Base-by-base conservation (phyloP, 2,888 invertebrate genomes). In the Aphrophora alni region DNA sequence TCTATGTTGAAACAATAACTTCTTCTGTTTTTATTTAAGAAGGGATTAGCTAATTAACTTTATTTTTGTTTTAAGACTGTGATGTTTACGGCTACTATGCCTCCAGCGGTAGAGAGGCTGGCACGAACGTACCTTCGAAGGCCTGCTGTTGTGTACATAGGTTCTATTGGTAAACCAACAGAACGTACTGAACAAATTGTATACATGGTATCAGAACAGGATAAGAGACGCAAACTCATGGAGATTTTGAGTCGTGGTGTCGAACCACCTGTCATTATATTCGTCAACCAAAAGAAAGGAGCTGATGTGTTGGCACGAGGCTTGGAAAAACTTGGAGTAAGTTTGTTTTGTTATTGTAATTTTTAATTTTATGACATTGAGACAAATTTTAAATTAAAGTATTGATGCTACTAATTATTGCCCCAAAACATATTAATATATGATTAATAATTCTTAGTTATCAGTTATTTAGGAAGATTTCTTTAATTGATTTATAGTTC, bases 31-130 rank as follows among this genome's bases (percentile, higher is more conserved):
- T 44, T 44, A 12, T 44, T 7, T 44, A 14, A 14, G 17, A 14
- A 44, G 51, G 28, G 14, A 25, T 44, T 17, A 44, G 14, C 14
- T 44, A 44, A 14, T 44, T 44, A 44, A 2, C 17, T 44, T 2
- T 44, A 14, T 59, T 59, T 5, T 21, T 59, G 59, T 59, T 21
- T 21, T 88, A 86, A 94, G 94, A 99, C 99, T 86, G 99, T 99
- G 88, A 99, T 99, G 99, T 99, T 99, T 89, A 99, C 99, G 75
- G 99, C 99, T 2, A 99, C 99, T 84, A 99, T 99, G 99, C 98
- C 98, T 10, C 95, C 98, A 0, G 97, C 98, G 1, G 98, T 99
- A 0, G 99, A 99, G 89, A 92, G 99, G 82, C 89, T 99, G 83
- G 99, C 99, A 0, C 92, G 98, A 83, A 96, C 94, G 38, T 99